phyloP scores from a whole-genome alignment of 2,797 vertebrate genomes.

The Tenualosa thibaudeaui region DNA sequence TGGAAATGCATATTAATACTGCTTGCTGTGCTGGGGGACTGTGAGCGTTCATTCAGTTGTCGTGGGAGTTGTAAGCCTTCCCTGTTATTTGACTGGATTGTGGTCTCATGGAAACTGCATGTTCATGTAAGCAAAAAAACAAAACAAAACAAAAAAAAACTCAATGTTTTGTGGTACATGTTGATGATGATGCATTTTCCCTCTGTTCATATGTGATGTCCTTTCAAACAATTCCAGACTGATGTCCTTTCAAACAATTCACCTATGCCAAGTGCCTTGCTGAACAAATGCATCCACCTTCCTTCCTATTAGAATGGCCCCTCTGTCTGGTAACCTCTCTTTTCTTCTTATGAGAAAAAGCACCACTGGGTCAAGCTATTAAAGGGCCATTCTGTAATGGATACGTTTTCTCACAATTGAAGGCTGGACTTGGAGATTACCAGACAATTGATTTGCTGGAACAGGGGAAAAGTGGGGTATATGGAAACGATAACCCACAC shows the following conservation, averaged over 20 bases:
- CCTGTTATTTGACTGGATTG: neutral
- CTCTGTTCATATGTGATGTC: constrained; percentile 32
- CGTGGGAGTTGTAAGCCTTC: neutral
- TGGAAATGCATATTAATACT: constrained; percentile 22
- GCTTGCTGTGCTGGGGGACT: constrained; percentile 11
- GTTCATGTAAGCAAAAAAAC: neutral
- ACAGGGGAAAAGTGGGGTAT: constrained; percentile 82
- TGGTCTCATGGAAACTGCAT: neutral
- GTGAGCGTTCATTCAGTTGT: neutral
- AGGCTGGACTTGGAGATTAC: constrained; percentile 81
- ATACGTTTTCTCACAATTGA: constrained; percentile 91
- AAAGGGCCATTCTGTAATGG: constrained; percentile 62
- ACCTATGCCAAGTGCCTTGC: constrained; percentile 44
- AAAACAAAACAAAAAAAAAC: neutral
- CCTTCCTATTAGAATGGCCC: constrained; percentile 51
- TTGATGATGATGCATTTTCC: constrained; percentile 31
- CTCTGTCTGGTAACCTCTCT: constrained; percentile 61
- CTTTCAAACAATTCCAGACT: constrained; percentile 39
- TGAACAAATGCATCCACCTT: constrained; percentile 51
- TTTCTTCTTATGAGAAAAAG: constrained; percentile 73
- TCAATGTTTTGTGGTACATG: constrained; percentile 12
- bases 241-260: constrained; percentile 40
- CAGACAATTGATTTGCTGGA: constrained; percentile 88
- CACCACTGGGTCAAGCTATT: constrained; percentile 69
- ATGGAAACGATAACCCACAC: constrained; percentile 87